phyloP scores from a whole-genome alignment of 2,113 vertebrate genomes.

The Clinocottus analis region DNA sequence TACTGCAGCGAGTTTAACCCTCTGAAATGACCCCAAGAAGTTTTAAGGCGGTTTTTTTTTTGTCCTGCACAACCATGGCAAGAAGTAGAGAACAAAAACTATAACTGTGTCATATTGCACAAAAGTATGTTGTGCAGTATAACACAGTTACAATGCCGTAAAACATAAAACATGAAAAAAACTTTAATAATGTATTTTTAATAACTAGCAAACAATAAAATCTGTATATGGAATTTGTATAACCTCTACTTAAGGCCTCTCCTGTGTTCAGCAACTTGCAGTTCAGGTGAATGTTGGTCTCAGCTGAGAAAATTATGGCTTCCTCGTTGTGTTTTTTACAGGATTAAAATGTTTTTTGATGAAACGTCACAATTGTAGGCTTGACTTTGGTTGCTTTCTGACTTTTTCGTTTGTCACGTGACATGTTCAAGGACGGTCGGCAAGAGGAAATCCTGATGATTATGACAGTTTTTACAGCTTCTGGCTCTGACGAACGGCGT shows the following conservation, averaged over 20 bases:
- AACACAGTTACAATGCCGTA: no score
- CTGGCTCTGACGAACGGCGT: no score
- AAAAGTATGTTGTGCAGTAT: no score
- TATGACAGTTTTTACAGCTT: neutral
- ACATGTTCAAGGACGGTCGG: neutral
- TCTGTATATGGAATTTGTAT: neutral
- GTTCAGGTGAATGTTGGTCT: neutral
- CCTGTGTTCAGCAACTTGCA: neutral
- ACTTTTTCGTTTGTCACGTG: neutral
- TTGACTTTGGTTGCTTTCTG: neutral
- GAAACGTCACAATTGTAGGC: neutral
- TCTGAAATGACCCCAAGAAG: neutral
- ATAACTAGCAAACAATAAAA: neutral
- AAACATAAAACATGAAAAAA: no score
- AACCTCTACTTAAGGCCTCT: no score
- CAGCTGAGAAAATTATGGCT: neutral
- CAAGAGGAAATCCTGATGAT: neutral
- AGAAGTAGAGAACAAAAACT: neutral
- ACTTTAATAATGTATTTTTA: no score
- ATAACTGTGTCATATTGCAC: no score
- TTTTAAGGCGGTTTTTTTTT: neutral
- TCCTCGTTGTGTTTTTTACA: neutral
- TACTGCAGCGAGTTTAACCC: neutral
- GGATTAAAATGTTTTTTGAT: neutral
- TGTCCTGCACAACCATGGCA: neutral